Base-by-base conservation (phyloP, 2,797 vertebrate genomes). In the Cossypha heuglini region DNA sequence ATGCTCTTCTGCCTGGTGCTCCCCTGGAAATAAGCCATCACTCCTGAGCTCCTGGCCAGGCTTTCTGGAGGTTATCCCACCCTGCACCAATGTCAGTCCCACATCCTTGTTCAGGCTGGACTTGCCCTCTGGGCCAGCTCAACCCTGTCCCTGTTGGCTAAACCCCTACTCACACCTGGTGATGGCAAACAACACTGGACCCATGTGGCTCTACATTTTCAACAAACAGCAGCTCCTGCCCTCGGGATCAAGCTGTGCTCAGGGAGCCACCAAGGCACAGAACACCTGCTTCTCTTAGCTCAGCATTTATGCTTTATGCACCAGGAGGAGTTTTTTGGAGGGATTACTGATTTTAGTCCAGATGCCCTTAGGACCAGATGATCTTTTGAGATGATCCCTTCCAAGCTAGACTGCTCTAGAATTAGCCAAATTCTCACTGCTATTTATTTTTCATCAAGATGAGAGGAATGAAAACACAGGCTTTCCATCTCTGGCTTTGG, bases 401-500 rank as follows among this genome's bases (percentile, higher is more conserved):
- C 35, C 37, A 85, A 35, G 21, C 31, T 13, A 13, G 15, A 43
- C 21, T 67, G 14, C 24, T 45, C 24, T 18, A 37, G 4, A 9
- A 66, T 52, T 28, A 73, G 38, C 17, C n/a, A 76, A 86, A 84
- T 71, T 35, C 48, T 77, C 19, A 10, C 5, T 48, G 75, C 20
- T 20, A 20, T 29, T 63, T 15, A 35, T n/a, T 6, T 3, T 48
- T 35, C 10, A 21, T 19, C 9, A 11, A 62, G 13, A 37, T 24
- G 13, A 90, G 14, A 74, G 31, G 5, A 79, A 52, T 1, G 8
- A 16, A 62, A 86, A 16, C 1, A 4, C 22, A 76, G 26, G 14
- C 2, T 2, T 9, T 59, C 31, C 9, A 5, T 3, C 16, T 17
- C 13, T 0, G 1, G 8, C 8, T 35, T 0, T 11, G 12, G 10